Evolutionary conservation across 2,113 vertebrate genomes (phyloP).

Genomic region (Eublepharis macularius): DNA sequence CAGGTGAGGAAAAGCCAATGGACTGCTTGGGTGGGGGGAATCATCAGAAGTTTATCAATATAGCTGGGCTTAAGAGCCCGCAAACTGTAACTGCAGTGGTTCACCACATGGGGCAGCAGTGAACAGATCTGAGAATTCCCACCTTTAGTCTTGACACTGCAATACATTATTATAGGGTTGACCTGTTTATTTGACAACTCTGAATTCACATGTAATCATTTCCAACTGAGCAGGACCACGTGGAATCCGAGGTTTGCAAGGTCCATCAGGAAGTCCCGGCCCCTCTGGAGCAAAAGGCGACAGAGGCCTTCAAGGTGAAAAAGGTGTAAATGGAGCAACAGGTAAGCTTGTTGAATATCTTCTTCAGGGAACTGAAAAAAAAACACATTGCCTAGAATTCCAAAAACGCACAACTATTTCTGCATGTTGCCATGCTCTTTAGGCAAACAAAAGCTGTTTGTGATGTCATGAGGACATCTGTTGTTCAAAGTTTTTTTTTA

Average conservation of each 20-base stretch:
- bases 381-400: not conserved
- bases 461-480: not conserved
- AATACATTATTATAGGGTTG: not conserved
- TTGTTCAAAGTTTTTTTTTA: not conserved
- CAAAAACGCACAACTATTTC: not conserved
- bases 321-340: constrained; percentile 61
- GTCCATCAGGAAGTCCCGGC: constrained; percentile 56
- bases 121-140: too few species aligned
- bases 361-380: fast-evolving
- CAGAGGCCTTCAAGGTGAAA: constrained; percentile 60
- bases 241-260: constrained; percentile 54
- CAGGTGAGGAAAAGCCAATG: not conserved
- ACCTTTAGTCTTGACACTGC: not conserved
- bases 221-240: constrained; percentile 45
- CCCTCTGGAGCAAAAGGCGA: constrained; percentile 57
- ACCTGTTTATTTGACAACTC: too few species aligned
- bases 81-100: not conserved
- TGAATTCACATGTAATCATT: not conserved
- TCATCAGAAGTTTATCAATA: not conserved
- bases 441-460: not conserved
- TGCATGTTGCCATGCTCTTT: not conserved
- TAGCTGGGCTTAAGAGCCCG: too few species aligned
- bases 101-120: not conserved
- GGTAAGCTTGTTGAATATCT: constrained; percentile 39
- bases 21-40: not conserved